Evolutionary conservation across 2,888 invertebrate species (phyloP), one percentile per base, ranked within the genome.

Genomic region (Orthosia gracilis): DNA sequence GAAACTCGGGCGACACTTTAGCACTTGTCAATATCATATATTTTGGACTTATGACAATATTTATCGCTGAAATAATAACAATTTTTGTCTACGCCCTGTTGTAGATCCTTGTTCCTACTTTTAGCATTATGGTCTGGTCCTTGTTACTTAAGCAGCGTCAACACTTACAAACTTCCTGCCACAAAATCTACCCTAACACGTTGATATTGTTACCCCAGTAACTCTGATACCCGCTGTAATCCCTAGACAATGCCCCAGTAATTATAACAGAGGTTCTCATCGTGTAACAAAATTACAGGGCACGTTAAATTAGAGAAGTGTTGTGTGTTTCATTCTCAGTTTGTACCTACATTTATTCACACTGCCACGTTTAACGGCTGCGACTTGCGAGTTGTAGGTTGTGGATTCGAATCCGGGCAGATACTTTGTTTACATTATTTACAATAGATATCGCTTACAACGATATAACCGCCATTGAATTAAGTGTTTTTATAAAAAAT

Each of bases 221-320:
- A 49, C 57, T 66, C 47, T 73, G 54, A 45, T 57, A 49, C 45
- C 57, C 23, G 18, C 26, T 63, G 50, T 67, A 86, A 84, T 81
- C 87, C 85, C 82, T 17, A 72, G 86, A 70, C 66, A 84, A 71
- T 84, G 59, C 50, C 31, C 54, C 59, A 54, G 74, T 84, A 86
- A 80, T 84, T 84, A 76, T 77, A 84, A 80, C 64, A n/a, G n/a
- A 52, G 57, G 55, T 59, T 57, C 73, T 68, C 73, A 52, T 57
- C 47, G n/a, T 77, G 83, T 66, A 17, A 66, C 47, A 50, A 54
- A 83, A 71, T 83, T 72, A 67, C 49, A 57, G 50, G 54, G 47
- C 4, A 52, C n/a, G 45, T 63, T 67, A 52, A 80, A 83, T 79
- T 58, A 21, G 65, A 59, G 31, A 70, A 50, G n/a, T 45, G 58